Evolutionary conservation across 2,113 vertebrate genomes (phyloP).

Genomic region (Silurus meridionalis): DNA sequence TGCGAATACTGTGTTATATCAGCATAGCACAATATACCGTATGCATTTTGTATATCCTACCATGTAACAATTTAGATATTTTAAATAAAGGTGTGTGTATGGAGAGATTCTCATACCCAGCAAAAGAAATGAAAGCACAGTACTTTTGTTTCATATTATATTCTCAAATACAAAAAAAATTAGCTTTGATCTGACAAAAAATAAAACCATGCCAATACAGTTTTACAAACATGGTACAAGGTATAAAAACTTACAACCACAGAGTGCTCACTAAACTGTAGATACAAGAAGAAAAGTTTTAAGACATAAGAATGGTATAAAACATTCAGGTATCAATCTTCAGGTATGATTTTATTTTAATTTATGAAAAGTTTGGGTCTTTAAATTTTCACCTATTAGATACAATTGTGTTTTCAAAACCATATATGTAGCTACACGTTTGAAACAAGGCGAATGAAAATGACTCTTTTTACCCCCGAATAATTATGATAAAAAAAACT

Average conservation of each 20-base stretch:
- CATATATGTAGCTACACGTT: slow-evolving; percentile 18
- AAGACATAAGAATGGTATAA: slow-evolving; percentile 58
- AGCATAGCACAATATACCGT: too few species aligned
- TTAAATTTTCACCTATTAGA: slow-evolving; percentile 50
- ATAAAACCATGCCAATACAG: slow-evolving; percentile 53
- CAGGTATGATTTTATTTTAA: slow-evolving; percentile 36
- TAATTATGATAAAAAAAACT: slow-evolving; percentile 34
- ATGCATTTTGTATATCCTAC: neutral
- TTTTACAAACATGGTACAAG: slow-evolving; percentile 63
- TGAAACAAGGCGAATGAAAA: slow-evolving; percentile 32
- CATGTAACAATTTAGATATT: neutral
- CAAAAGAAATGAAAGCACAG: slow-evolving; percentile 22
- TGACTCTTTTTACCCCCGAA: neutral
- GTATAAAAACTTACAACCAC: slow-evolving; percentile 63
- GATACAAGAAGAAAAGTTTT: slow-evolving; percentile 37
- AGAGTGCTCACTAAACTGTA: slow-evolving; percentile 56
- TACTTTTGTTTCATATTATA: slow-evolving; percentile 56
- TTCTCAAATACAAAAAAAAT: slow-evolving; percentile 63
- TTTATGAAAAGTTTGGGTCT: slow-evolving; percentile 52
- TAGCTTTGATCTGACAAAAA: slow-evolving; percentile 51
- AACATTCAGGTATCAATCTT: slow-evolving; percentile 47
- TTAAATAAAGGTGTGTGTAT: neutral
- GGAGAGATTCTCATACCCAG: neutral
- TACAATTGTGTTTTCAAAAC: slow-evolving; percentile 43
- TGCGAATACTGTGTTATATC: too few species aligned